Evolutionary conservation across 2,888 invertebrate species (phyloP), one percentile per base, ranked within the genome.

Genomic region (Neoitamus cyanurus): DNA sequence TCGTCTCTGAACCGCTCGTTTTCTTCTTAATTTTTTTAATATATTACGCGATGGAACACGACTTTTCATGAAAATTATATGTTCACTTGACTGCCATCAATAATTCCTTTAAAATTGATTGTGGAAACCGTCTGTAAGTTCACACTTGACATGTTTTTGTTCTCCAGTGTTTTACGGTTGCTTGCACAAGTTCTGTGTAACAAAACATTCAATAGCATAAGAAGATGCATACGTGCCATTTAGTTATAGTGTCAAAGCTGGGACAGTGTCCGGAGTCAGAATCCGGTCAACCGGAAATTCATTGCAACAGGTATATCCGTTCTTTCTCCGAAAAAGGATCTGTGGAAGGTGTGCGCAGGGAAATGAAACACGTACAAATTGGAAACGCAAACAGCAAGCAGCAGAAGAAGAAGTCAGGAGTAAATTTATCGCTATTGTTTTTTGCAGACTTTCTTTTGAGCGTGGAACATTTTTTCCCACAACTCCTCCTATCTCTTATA

Each of bases 391-490:
- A 42, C 75, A 75, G 13, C 20, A 42, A 42, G 37, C 25, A 73
- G 75, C 25, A 30, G 58, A 58, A 58, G 58, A 58, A 9, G 58
- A 58, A 58, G 58, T 58, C 58, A 58, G 58, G 28, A 28, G 75
- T 36, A 73, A 73, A 73, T 73, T 73, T 75, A 75, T 75, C 75
- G 75, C 28, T 20, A 37, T 42, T 75, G 75, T 37, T 75, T 75
- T 75, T 75, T 75, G 75, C 42, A 42, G 75, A 37, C 37, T 42
- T 42, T 75, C 42, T 42, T 20, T 15, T 25, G 42, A 42, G 42
- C 36, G 36, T 36, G 42, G 37, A 42, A 13, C 36, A 34, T 73
- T 20, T 36, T 20, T 30, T 20, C 73, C 72, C 9, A 34, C 20
- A 73, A 15, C 37, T 37, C 15, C 73, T 36, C 73, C 25, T 36